Percentiles rank a stretch among this genome's conserved stretches.
Conservation (phyloP, 2,888 invertebrate genomes). For the Tridacna gigas region DNA sequence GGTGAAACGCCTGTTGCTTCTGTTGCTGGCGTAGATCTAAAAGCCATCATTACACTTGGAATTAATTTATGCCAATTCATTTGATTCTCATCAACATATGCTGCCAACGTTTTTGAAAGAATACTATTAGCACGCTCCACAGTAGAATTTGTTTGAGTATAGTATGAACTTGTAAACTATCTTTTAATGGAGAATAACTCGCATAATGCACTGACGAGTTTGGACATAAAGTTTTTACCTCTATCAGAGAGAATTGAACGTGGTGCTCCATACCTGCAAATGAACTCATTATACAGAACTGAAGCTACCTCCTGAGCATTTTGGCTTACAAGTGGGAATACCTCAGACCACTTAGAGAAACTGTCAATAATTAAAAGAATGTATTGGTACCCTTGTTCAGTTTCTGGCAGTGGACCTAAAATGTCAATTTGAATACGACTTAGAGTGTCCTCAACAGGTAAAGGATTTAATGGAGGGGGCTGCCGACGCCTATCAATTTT, state of each 20-base stretch:
- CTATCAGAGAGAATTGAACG: slow-evolving; percentile 25
- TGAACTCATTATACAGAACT: no score
- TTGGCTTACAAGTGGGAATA: no score
- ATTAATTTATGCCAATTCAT: slow-evolving; percentile 37
- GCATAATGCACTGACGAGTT: slow-evolving; percentile 46
- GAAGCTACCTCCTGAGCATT: no score
- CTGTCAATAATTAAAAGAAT: slow-evolving; percentile 50
- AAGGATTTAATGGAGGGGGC: slow-evolving; percentile 31
- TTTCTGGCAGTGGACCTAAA: slow-evolving; percentile 39
- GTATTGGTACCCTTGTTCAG: slow-evolving; percentile 36
- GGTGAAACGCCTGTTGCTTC: slow-evolving; percentile 4
- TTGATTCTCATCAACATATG: slow-evolving; percentile 50
- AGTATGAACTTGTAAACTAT: slow-evolving; percentile 52
- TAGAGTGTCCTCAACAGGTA: slow-evolving; percentile 44
- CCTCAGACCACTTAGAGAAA: slow-evolving; percentile 58
- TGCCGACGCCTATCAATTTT: neutral
- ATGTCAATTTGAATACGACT: slow-evolving; percentile 50
- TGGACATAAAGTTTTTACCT: slow-evolving; percentile 59
- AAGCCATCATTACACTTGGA: slow-evolving; percentile 55
- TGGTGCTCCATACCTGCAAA: no score
- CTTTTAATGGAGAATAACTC: slow-evolving; percentile 48
- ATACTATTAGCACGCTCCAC: slow-evolving; percentile 44
- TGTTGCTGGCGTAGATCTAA: slow-evolving; percentile 22
- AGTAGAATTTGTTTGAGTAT: slow-evolving; percentile 55
- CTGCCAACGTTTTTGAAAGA: slow-evolving; percentile 42